These are phyloP conservation scores for Drosophila nigromelanica DNA, from an alignment of 1,140 invertebrate species.

Conservation along the genomic window DNA sequence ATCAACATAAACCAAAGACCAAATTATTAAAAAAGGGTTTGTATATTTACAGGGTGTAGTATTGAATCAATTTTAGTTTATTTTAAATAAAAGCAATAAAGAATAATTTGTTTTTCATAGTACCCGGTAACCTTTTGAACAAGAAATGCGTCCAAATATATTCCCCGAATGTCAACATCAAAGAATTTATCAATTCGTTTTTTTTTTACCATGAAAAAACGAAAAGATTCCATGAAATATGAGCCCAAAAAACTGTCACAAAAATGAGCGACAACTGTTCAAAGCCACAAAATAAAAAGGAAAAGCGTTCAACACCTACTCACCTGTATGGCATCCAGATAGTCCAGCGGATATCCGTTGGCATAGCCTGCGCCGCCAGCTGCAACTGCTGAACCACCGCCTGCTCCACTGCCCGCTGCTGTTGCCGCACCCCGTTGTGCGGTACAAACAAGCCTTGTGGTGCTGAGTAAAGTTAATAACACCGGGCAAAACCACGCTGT, in stretches of 20 bases:
- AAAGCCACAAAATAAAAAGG: constrained; percentile 42
- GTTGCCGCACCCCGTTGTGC: constrained; percentile 63
- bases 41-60: neutral
- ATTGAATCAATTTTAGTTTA: neutral
- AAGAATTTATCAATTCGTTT: constrained; percentile 8
- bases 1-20: too few relatives aligned
- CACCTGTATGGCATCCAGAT: constrained; percentile 75
- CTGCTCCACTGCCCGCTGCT: constrained; percentile 12
- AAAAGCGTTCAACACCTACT: constrained; percentile 23
- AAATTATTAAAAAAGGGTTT: too few relatives aligned
- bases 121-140: neutral
- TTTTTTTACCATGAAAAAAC: constrained; percentile 9
- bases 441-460: constrained; percentile 75
- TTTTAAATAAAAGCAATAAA: neutral
- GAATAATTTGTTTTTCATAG: neutral
- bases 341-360: constrained; percentile 79
- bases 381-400: constrained; percentile 25
- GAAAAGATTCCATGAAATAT: constrained; percentile 39
- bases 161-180: constrained; percentile 12
- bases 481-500: constrained; percentile 82
- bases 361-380: constrained; percentile 45
- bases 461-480: constrained; percentile 78
- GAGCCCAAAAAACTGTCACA: constrained; percentile 38
- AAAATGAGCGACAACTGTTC: constrained; percentile 46
- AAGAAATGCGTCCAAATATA: neutral